These are phyloP conservation scores for Excalfactoria chinensis DNA, from an alignment of 2,113 vertebrate species.

Conservation along the genomic window DNA sequence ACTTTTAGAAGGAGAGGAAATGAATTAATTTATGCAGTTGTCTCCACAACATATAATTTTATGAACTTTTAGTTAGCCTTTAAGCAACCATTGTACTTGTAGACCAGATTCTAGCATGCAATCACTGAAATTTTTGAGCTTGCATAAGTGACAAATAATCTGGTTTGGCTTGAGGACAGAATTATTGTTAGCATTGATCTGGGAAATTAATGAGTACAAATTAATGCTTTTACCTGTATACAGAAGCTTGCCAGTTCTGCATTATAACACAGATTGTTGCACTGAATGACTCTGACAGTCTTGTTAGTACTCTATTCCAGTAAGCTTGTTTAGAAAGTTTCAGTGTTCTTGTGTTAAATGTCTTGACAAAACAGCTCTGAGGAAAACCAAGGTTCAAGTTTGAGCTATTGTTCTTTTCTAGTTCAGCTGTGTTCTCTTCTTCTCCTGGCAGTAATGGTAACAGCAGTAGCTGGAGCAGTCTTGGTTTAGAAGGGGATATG, in stretches of 20 bases:
- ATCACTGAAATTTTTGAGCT: neutral
- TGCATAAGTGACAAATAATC: neutral
- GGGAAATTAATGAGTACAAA: slow-evolving; percentile 14
- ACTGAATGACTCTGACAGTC: neutral
- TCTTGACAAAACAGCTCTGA: slow-evolving; percentile 36
- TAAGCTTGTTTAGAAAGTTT: neutral
- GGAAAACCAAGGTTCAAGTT: slow-evolving; percentile 61
- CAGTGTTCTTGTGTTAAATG: neutral
- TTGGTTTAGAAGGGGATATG: slow-evolving; percentile 98
- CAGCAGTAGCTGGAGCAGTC: slow-evolving; percentile 99
- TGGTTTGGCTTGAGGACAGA: neutral
- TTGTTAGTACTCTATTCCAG: neutral
- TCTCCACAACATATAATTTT: neutral
- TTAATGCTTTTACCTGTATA: neutral
- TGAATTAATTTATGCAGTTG: neutral
- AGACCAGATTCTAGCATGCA: neutral
- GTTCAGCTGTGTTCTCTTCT: slow-evolving; percentile 87
- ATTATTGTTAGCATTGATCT: neutral
- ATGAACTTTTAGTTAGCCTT: neutral
- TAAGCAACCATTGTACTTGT: neutral
- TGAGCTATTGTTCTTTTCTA: slow-evolving; percentile 73
- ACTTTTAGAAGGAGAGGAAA: neutral
- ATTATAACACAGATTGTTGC: neutral
- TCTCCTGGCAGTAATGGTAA: slow-evolving; percentile 97
- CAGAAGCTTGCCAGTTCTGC: neutral